Evolutionary conservation across 2,113 vertebrate species (phyloP).

Genomic region (Piaya cayana): DNA sequence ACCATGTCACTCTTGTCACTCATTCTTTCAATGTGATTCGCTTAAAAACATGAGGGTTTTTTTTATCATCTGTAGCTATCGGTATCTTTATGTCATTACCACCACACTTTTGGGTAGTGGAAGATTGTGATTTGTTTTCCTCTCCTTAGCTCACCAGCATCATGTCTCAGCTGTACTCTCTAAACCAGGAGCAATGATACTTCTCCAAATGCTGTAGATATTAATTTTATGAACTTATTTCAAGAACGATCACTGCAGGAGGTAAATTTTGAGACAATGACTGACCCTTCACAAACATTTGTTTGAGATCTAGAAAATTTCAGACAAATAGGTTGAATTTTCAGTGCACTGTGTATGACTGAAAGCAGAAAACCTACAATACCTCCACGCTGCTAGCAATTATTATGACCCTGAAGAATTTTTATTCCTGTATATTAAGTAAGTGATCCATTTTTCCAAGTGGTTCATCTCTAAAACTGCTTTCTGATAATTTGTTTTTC

Average conservation of each 20-base stretch:
- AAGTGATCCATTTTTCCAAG: not conserved
- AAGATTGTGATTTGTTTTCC: not conserved
- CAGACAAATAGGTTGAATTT: not conserved
- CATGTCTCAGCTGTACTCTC: not conserved
- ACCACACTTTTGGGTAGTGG: not conserved
- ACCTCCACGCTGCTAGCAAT: not conserved
- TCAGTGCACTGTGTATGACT: not conserved
- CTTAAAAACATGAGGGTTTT: not conserved
- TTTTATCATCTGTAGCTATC: not conserved
- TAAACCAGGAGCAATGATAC: not conserved
- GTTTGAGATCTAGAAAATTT: not conserved
- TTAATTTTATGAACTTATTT: not conserved
- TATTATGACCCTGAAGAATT: not conserved
- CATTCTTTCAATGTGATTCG: not conserved
- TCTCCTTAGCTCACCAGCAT: not conserved
- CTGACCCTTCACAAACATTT: not conserved
- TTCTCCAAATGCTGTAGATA: not conserved
- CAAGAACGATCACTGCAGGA: not conserved
- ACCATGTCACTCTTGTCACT: not conserved
- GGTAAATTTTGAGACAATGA: not conserved
- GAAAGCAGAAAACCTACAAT: not conserved
- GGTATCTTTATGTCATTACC: not conserved
- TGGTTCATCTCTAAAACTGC: not conserved
- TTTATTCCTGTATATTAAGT: not conserved
- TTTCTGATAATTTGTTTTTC: constrained; percentile 21